These are phyloP conservation scores for Drosophila cardini DNA, from an alignment of 1,140 invertebrate species.

Conservation along the genomic window DNA sequence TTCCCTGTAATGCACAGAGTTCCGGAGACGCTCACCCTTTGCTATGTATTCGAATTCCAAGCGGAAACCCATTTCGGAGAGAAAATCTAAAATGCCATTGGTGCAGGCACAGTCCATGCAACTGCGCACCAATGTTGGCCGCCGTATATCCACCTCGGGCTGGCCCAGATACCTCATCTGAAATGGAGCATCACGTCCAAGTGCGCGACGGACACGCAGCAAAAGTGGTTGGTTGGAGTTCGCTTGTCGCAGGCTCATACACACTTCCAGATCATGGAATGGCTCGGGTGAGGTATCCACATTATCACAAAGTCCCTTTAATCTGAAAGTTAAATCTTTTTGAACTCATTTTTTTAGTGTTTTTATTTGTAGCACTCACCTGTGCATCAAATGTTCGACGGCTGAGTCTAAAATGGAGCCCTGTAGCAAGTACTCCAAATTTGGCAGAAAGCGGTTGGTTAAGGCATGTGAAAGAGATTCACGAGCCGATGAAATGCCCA, in stretches of 20 bases:
- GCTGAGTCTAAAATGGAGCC: conserved; percentile 96
- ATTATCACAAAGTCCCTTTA: conserved; percentile 97
- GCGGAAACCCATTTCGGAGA: conserved; percentile 95
- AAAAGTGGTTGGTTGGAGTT: conserved; percentile 86
- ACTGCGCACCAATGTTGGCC: conserved; percentile 94
- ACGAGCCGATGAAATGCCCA: conserved; percentile 87
- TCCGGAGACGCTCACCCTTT: conserved; percentile 86
- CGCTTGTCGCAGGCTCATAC: conserved; percentile 90
- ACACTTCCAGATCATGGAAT: conserved; percentile 96
- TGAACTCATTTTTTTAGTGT: background rate
- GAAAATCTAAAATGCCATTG: conserved; percentile 94
- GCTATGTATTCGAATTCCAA: conserved; percentile 97
- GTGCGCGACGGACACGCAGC: conserved; percentile 91
- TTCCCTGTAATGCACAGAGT: background rate
- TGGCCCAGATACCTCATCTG: conserved; percentile 96
- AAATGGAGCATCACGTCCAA: conserved; percentile 91
- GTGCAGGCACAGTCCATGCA: conserved; percentile 96
- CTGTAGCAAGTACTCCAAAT: conserved; percentile 95
- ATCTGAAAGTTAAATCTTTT: conserved; percentile 52
- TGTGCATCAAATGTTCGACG: conserved; percentile 95
- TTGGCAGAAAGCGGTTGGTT: conserved; percentile 93
- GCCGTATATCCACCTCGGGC: conserved; percentile 94
- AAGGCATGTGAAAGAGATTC: conserved; percentile 91
- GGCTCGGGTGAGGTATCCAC: conserved; percentile 95
- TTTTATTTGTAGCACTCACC: conserved; percentile 75